A percentile compares a stretch with the other conserved stretches of the same genome.
These are phyloP conservation scores for Theristicus caerulescens DNA, from an alignment of 2,113 vertebrate genomes.

Conservation along the genomic window DNA sequence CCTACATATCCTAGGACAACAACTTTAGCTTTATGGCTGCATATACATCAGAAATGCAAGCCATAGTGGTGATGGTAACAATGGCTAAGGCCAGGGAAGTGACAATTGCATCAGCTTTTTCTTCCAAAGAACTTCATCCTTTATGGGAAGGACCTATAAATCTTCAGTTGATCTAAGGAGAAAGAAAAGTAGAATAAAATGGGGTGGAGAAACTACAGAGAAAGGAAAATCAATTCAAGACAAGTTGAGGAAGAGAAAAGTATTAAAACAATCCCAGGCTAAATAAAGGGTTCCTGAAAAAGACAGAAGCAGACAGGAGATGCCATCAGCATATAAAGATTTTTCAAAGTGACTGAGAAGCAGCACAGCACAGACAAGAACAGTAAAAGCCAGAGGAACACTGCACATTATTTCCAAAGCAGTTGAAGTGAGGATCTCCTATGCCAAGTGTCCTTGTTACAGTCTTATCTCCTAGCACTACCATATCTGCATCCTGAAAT, in stretches of 20 bases:
- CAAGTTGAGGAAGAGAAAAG: neutral
- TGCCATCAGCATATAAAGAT: neutral
- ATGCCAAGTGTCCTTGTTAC: neutral
- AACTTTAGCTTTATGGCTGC: neutral
- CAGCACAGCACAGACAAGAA: neutral
- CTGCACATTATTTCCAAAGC: neutral
- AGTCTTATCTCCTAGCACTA: neutral
- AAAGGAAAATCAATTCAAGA: neutral
- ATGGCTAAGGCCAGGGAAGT: neutral
- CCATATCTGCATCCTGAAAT: neutral
- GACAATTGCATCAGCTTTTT: neutral
- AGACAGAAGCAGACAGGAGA: neutral
- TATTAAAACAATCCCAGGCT: neutral
- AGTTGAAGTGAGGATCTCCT: neutral
- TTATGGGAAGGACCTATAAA: neutral
- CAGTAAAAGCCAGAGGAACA: neutral
- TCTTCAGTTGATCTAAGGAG: neutral
- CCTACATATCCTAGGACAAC: neutral
- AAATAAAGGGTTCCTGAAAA: neutral
- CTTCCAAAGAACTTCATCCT: neutral
- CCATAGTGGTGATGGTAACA: neutral
- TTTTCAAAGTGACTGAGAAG: neutral
- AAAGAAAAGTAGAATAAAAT: neutral
- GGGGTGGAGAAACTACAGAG: neutral
- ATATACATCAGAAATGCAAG: neutral